Percentiles rank a stretch among this genome's conserved stretches.
Evolutionary conservation across 1,140 invertebrate genomes (phyloP).

Genomic region (Bombus confusus): DNA sequence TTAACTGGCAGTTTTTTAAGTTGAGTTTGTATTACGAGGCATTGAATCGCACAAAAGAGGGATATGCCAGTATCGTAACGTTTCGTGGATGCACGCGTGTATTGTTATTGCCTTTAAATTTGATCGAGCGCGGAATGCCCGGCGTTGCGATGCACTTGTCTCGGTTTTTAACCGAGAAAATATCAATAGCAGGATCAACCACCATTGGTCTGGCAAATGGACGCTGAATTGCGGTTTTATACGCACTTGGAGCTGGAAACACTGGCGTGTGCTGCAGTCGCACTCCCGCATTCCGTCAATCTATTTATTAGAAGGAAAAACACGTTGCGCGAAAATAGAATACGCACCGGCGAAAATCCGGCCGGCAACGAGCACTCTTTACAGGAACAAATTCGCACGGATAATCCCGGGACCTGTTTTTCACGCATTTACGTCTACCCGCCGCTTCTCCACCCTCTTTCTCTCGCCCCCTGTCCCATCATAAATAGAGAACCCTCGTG

Average conservation of each 20-base stretch:
- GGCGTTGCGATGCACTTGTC: background rate
- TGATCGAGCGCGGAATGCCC: too few relatives aligned
- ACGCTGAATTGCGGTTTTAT: constrained; percentile 21
- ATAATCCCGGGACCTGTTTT: background rate
- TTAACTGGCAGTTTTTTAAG: background rate
- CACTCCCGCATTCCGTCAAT: background rate
- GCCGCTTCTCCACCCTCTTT: too few relatives aligned
- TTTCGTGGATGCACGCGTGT: too few relatives aligned
- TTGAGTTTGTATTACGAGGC: too few relatives aligned
- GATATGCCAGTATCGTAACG: background rate
- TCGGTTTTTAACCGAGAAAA: constrained; percentile 5
- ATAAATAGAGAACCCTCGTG: background rate
- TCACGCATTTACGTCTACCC: background rate
- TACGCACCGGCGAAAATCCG: constrained; percentile 6
- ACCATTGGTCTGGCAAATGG: constrained; percentile 14
- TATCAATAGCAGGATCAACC: constrained; percentile 28
- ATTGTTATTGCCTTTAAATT: background rate
- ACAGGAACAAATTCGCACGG: background rate
- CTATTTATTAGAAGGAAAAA: constrained; percentile 18
- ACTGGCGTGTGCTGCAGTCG: background rate
- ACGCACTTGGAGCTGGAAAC: background rate
- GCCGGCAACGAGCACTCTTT: background rate
- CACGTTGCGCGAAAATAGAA: constrained; percentile 24
- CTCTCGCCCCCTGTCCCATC: too few relatives aligned
- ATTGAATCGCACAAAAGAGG: background rate